Conservation (phyloP, 35 echinoderm and acorn worm genomes). For the Diadema setosum region DNA sequence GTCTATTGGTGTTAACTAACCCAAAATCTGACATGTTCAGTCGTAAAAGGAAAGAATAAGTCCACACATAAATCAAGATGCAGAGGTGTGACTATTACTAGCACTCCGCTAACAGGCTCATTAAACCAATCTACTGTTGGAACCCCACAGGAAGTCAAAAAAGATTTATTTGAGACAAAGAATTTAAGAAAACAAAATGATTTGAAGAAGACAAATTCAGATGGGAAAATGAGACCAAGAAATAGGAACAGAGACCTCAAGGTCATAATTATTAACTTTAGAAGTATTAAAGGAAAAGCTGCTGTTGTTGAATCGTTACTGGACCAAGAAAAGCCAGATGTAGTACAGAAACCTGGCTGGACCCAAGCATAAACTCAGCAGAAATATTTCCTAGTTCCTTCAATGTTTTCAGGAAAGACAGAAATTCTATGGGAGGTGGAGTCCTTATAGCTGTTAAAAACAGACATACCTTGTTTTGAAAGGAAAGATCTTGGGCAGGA, state of each 20-base stretch:
- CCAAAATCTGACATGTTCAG: too few species aligned
- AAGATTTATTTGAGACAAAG: not conserved
- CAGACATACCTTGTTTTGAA: not conserved
- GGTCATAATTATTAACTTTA: not conserved
- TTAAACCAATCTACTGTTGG: not conserved
- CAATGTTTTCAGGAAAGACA: not conserved
- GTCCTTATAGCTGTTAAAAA: not conserved
- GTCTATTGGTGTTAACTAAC: too few species aligned
- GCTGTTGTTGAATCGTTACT: not conserved
- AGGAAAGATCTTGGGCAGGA: not conserved
- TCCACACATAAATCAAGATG: too few species aligned
- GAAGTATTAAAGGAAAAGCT: slow-evolving; percentile 4
- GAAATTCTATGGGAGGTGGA: not conserved
- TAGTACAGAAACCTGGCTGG: slow-evolving; percentile 43
- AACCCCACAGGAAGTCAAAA: not conserved
- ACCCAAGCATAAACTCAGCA: not conserved
- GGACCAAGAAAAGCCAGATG: slow-evolving; percentile 13
- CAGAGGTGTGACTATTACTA: not conserved
- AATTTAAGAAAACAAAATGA: not conserved
- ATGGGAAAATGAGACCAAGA: not conserved
- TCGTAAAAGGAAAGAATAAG: too few species aligned
- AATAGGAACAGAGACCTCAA: not conserved
- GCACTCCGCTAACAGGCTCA: not conserved
- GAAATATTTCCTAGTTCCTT: slow-evolving; percentile 28
- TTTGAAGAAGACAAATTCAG: not conserved